Conservation (phyloP, 2,888 invertebrate species). For the Nyleta sp. region DNA sequence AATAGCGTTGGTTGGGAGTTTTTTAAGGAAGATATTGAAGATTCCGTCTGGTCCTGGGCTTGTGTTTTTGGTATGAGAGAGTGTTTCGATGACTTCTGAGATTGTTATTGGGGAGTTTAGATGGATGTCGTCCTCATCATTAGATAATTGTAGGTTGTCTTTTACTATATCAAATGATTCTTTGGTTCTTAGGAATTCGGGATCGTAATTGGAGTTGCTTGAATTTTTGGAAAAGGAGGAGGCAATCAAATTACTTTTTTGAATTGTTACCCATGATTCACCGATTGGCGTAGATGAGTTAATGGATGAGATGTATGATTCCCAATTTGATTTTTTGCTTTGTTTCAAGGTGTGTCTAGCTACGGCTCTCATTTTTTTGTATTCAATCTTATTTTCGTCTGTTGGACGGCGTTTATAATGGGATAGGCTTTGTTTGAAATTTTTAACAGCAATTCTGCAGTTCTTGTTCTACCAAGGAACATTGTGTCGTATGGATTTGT, state of each 20-base stretch:
- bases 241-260: not conserved
- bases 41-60: constrained; percentile 63
- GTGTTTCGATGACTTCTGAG: not conserved
- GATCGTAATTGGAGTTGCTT: constrained; percentile 19
- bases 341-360: constrained; percentile 8
- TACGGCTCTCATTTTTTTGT: constrained; percentile 1
- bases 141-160: not conserved
- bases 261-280: constrained; percentile 14
- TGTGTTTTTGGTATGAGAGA: constrained; percentile 32
- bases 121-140: not conserved
- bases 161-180: not conserved
- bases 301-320: not conserved
- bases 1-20: constrained; percentile 27
- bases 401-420: constrained; percentile 21
- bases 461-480: constrained; percentile 27
- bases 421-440: not conserved
- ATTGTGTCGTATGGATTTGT: not conserved
- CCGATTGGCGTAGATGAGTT: not conserved
- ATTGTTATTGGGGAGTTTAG: not conserved
- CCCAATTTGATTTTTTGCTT: not conserved
- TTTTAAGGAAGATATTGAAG: constrained; percentile 49
- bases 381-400: constrained; percentile 30
- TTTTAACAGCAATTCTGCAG: not conserved
- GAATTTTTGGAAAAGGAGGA: not conserved
- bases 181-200: not conserved